Conservation (phyloP, 2,113 vertebrate species). For the Mystacornis crossleyi region DNA sequence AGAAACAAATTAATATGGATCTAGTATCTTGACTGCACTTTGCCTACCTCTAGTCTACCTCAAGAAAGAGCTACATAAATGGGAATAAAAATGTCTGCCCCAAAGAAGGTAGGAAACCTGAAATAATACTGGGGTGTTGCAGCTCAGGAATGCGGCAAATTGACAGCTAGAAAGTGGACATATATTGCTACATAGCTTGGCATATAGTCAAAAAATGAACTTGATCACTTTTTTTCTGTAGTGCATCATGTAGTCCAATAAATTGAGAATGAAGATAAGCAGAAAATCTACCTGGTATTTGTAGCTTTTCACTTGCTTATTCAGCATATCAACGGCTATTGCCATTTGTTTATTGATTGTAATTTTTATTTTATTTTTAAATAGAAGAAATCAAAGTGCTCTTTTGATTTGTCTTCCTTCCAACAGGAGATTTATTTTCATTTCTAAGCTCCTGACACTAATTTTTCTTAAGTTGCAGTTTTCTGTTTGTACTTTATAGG, state of each 20-base stretch:
- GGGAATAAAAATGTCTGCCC: neutral
- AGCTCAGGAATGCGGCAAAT: neutral
- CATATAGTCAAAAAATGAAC: neutral
- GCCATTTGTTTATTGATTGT: neutral
- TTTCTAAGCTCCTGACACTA: neutral
- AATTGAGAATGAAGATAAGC: neutral
- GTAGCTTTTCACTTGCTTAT: neutral
- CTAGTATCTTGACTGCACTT: neutral
- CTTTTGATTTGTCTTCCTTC: neutral
- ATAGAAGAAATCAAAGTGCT: neutral
- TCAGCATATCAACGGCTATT: neutral
- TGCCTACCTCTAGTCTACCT: neutral
- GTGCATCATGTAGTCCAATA: neutral
- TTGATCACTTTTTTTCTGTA: neutral
- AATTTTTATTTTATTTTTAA: conserved; percentile 33
- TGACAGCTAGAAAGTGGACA: neutral
- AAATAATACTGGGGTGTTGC: neutral
- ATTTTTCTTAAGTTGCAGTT: conserved; percentile 3
- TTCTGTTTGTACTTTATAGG: neutral
- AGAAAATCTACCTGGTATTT: neutral
- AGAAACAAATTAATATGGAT: neutral
- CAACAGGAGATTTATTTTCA: neutral
- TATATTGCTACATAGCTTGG: neutral
- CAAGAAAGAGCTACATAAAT: neutral
- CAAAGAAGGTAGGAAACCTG: neutral